Evolutionary conservation across 1,140 invertebrate genomes (phyloP).

Genomic region (Trichonephila clavata): DNA sequence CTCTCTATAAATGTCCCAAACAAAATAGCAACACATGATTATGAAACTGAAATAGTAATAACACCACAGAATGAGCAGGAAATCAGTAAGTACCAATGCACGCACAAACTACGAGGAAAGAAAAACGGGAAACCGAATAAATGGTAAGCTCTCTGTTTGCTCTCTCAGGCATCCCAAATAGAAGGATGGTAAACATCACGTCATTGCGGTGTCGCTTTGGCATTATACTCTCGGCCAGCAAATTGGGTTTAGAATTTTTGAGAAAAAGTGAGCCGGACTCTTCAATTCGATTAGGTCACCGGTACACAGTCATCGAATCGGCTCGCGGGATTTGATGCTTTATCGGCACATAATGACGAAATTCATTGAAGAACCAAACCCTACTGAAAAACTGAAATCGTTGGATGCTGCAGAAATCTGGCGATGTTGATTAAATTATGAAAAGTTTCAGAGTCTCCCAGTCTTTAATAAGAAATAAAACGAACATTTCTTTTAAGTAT

Average conservation of each 20-base stretch:
- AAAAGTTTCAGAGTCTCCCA: too few species aligned
- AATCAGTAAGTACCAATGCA: background rate
- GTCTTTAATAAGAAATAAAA: too few species aligned
- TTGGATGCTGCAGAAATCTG: too few species aligned
- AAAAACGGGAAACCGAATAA: background rate
- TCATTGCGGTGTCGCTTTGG: background rate
- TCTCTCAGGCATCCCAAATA: background rate
- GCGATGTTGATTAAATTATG: too few species aligned
- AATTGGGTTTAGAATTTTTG: background rate
- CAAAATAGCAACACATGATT: background rate
- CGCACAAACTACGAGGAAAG: background rate
- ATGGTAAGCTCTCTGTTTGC: background rate
- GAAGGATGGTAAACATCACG: background rate
- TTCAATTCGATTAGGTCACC: background rate
- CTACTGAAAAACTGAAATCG: too few species aligned
- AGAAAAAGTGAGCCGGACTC: background rate
- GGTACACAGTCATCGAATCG: background rate
- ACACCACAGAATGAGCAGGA: background rate
- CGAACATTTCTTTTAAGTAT: too few species aligned
- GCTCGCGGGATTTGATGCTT: background rate
- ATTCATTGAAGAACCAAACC: too few species aligned
- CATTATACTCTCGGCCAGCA: background rate
- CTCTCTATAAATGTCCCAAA: too few species aligned
- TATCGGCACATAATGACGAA: background rate
- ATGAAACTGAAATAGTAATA: background rate